Base-by-base conservation (phyloP, 2,113 vertebrate species). In the Platycercus adscitus region DNA sequence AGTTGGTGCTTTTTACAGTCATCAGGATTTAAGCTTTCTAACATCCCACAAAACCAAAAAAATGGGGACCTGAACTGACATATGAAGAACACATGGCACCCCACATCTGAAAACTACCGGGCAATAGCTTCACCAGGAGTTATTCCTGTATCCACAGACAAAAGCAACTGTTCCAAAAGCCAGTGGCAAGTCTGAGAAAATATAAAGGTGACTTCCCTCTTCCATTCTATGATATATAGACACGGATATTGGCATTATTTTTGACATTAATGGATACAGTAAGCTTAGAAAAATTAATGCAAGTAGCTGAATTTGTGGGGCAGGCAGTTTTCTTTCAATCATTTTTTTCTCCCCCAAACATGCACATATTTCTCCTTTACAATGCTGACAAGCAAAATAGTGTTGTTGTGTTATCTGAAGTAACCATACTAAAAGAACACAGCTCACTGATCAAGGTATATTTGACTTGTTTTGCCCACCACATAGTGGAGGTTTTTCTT, bases 291-390 rank as follows among this genome's bases (percentile, higher is more conserved):
- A 77, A 87, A 79, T 29, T 31, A 88, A 88, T 69, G 29, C 29
- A 69, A 86, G 31, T 29, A 44, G 55, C 9, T 68, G n/a, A 58
- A 76, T 46, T 44, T 41, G 24, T 77, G 52, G n/a, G 37, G n/a
- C 26, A 81, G 68, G 9, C 5, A 31, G 63, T 46, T 65, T 47
- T 61, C 31, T 60, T n/a, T 8, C 18, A 69, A 82, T 18, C 1
- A 5, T 12, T 18, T 37, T 14, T 33, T 35, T 1, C 3, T 28
- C 6, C 7, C 15, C 9, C 3, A 6, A 31, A 29, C 2, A 43
- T 5, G 13, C 29, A 31, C 7, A 4, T 0, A 0, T 2, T 13
- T 49, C 21, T 24, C 72, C 28, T 58, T 24, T 17, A 80, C 50
- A 50, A 11, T 29, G 11, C 14, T 52, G 39, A 73, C 0, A 1